Conservation (phyloP, 1,140 invertebrate species). For the Mercenaria mercenaria region DNA sequence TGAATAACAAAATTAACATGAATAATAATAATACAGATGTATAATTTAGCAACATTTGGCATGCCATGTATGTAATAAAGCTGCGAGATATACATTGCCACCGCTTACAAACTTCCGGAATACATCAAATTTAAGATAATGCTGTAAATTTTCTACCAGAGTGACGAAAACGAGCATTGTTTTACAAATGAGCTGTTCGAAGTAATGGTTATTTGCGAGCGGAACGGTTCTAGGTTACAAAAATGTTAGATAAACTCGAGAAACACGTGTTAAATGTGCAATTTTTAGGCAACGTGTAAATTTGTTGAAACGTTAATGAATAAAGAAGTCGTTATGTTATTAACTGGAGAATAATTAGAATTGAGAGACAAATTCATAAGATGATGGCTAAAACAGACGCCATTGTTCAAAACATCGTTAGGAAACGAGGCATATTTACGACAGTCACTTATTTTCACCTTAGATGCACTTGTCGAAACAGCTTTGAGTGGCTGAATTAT, state of each 20-base stretch:
- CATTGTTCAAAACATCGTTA: constrained; percentile 11
- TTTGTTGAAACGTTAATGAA: constrained; percentile 55
- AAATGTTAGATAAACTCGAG: constrained; percentile 14
- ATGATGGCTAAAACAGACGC: constrained; percentile 24
- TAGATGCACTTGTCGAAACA: no score
- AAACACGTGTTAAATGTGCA: constrained; percentile 17
- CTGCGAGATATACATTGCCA: no score
- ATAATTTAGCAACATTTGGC: no score
- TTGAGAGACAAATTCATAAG: constrained; percentile 32
- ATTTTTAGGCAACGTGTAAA: constrained; percentile 31
- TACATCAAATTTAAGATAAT: background rate
- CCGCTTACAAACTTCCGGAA: no score
- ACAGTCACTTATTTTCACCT: background rate
- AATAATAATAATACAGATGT: no score
- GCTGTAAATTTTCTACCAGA: background rate
- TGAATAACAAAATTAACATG: no score
- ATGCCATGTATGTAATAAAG: no score
- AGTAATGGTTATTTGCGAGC: background rate
- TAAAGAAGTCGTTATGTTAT: constrained; percentile 43
- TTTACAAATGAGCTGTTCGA: constrained; percentile 6
- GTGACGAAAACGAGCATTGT: background rate
- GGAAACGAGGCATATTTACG: background rate
- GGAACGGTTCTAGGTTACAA: constrained; percentile 3
- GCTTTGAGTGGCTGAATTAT: no score
- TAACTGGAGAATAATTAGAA: constrained; percentile 43